Evolutionary conservation across 2,113 vertebrate species (phyloP), one percentile per base, ranked within the genome.

Genomic region (Marmota monax): DNA sequence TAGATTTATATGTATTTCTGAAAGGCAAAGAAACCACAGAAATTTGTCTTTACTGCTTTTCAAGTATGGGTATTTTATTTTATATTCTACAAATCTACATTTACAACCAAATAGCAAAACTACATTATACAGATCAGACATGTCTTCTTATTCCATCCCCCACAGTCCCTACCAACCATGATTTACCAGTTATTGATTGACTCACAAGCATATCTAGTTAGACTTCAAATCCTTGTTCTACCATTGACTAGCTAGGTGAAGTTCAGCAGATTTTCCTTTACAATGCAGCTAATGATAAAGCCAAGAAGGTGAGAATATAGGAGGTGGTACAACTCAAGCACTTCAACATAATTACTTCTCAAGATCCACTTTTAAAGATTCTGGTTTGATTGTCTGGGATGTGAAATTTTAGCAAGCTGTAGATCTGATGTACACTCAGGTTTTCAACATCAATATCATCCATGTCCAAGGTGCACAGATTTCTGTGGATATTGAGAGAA

Each of bases 101-200:
- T 94, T 90, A 83, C 34, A 88, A 93, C 9, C 85, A 87, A 96
- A 80, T 34, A 45, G 56, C 42, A 88, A n/a, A 88, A 88, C 2
- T 4, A 16, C 29, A 70, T 37, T 48, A 29, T 34, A 72, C 7
- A 88, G 34, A 73, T 48, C 16, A 37, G 77, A 84, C 5, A 7
- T 56, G 22, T 82, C 65, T 51, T 80, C 5, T 25, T 80, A 29
- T 18, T 61, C n/a, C 32, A 45, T 18, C 17, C 0, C 8, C 32
- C 65, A 0, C 32, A 17, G 5, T 85, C 32, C 34, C 53, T 88
- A 84, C 18, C 91, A 65, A 7, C 7, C 37, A n/a, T 65, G 85
- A 10, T 34, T 94, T 80, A 45, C 83, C 23, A 25, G 65, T 70
- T 74, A 79, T 27, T 0, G 2, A 45, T 25, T 69, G 39, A 84